Evolutionary conservation across 2,888 invertebrate genomes (phyloP), one percentile per base, ranked within the genome.

Genomic region (Plebejus anna): DNA sequence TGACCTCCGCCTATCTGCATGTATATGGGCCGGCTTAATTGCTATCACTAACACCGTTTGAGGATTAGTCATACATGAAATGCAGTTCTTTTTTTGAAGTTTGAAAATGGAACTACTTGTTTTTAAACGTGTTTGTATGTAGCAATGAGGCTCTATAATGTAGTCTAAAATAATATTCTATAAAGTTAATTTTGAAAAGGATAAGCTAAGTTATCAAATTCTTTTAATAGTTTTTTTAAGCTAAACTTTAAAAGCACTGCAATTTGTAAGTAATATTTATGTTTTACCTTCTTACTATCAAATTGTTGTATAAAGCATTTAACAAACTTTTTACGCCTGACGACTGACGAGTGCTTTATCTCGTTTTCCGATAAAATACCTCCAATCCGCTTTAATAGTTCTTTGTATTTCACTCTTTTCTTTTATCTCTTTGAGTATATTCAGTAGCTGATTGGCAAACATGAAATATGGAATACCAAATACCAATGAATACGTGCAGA

Each of bases 1-100:
- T 79, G 80, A 80, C 81, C 80, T 80, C 81, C 80, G 79, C 80
- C 77, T 70, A 78, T 80, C 76, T 79, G 78, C 79, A 80, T 80
- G 79, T 76, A 75, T 76, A 75, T 70, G 75, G 28, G 38, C 76
- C 75, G 66, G 55, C 76, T 71, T 59, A 59, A 71, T 71, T 76
- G 38, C 38, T 72, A 57, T n/a, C 57, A 57, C 38, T 71, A 32
- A 32, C 75, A 42, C 75, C 2, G 72, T 72, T 72, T 47, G 42
- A 47, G 22, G 72, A 72, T 72, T 72, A 72, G 13, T 66, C 66
- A 66, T 66, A 36, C 4, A 66, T 66, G 13, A 61, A 22, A 28
- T 28, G 66, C 16, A 2, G 6, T 66, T 66, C 3, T 32, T 11
- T 11, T 11, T 66, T 61, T 28, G 1, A 28, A 61, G 22, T 51